These are phyloP conservation scores for Cephalopholis sonnerati DNA, from an alignment of 2,113 vertebrate species.

Conservation along the genomic window DNA sequence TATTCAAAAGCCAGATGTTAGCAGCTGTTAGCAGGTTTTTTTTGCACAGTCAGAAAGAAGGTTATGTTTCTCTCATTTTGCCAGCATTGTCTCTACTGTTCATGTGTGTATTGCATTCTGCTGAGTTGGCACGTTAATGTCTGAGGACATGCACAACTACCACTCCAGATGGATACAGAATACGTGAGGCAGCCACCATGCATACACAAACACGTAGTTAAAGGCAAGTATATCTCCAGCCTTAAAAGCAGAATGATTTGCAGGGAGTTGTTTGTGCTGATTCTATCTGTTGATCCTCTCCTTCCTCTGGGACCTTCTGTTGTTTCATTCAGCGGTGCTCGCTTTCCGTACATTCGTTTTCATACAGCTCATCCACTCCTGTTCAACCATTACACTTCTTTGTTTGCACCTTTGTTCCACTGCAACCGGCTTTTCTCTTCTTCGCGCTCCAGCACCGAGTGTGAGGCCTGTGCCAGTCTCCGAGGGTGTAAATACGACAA, in stretches of 20 bases:
- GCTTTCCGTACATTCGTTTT: constrained; percentile 28
- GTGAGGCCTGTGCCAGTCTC: constrained; percentile 40
- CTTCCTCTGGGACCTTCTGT: constrained; percentile 21
- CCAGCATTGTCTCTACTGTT: too few species aligned
- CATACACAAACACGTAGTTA: too few species aligned
- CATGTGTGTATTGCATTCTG: too few species aligned
- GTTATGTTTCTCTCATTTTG: too few species aligned
- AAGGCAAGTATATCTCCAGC: too few species aligned
- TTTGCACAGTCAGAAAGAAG: too few species aligned
- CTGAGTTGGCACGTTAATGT: too few species aligned
- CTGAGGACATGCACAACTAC: too few species aligned
- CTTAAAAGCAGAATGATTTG: constrained; percentile 52
- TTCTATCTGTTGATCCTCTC: constrained; percentile 46
- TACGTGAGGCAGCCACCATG: too few species aligned
- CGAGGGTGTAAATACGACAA: constrained; percentile 41
- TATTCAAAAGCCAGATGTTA: too few species aligned
- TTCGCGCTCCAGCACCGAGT: not conserved
- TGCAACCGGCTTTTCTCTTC: constrained; percentile 23
- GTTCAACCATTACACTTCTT: constrained; percentile 62
- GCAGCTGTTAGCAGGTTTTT: too few species aligned
- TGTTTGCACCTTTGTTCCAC: constrained; percentile 71
- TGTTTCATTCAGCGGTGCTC: constrained; percentile 1
- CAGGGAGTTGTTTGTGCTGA: constrained; percentile 56
- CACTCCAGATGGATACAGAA: too few species aligned
- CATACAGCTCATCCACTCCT: constrained; percentile 18